These are phyloP conservation scores for Gouania willdenowi DNA, from an alignment of 2,797 vertebrate genomes.

Conservation along the genomic window DNA sequence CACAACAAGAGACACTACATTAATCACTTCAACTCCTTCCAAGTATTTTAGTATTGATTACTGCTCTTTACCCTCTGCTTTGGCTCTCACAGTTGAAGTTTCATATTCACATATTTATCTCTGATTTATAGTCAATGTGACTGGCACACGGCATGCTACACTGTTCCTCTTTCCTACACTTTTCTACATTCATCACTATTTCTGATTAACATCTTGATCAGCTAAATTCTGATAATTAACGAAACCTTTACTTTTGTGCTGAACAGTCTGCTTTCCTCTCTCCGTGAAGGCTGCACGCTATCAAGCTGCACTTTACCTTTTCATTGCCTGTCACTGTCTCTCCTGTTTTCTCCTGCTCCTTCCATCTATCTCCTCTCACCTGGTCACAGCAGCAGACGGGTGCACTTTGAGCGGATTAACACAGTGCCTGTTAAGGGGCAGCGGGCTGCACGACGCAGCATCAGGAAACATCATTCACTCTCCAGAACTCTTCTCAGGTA, in stretches of 20 bases:
- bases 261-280: constrained; percentile 34
- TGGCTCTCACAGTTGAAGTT: too few relatives aligned
- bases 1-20: too few relatives aligned
- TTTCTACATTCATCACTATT: constrained; percentile 24
- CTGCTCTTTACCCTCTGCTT: too few relatives aligned
- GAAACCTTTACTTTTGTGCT: constrained; percentile 24
- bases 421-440: constrained; percentile 89
- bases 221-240: constrained; percentile 4
- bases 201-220: constrained; percentile 27
- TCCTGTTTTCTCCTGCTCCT: too few relatives aligned
- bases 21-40: too few relatives aligned
- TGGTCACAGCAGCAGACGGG: constrained; percentile 86
- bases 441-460: constrained; percentile 81
- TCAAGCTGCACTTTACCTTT: constrained; percentile 62
- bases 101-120: too few relatives aligned
- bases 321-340: constrained; percentile 59
- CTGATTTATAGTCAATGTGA: too few relatives aligned
- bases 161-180: constrained; percentile 20
- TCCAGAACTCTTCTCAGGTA: constrained; percentile 97
- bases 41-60: too few relatives aligned
- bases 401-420: constrained; percentile 93
- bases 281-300: too few relatives aligned
- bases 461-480: constrained; percentile 87
- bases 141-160: too few relatives aligned
- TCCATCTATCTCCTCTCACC: constrained; percentile 41